Base-by-base conservation (phyloP, 2,888 invertebrate species). In the Chymomyza caudatula region DNA sequence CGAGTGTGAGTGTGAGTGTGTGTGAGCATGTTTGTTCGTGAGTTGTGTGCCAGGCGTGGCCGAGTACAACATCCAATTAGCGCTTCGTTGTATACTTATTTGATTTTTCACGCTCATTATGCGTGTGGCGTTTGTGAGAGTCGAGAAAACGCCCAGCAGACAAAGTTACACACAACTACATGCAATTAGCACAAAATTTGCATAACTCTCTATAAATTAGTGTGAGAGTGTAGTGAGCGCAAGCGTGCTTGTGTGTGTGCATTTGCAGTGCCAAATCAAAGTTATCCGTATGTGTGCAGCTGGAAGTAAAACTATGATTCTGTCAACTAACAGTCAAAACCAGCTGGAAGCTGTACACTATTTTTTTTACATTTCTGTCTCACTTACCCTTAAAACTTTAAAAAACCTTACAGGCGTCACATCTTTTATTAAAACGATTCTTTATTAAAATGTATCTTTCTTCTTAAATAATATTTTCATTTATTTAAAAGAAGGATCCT, bases 41-140 rank as follows among this genome's bases (percentile, higher is more conserved):
- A 60, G 56, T 58, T 65, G 53, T 53, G 52, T 65, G 63, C 61
- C 29, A 4, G 29, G 29, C 29, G 29, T 37, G 29, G 29, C 29
- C 29, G 29, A 37, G 11, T 37, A 11, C 29, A 37, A 37, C 29
- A 37, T 37, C 29, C 29, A 37, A 37, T 37, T 37, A 37, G 49
- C 54, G 43, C 54, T 69, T 71, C 61, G 68, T 23, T 65, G 62
- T 68, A 57, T 67, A 43, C 20, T 66, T 65, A 63, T 73, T 79
- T 79, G 73, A 77, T 76, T 77, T 61, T 75, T 69, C 63, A 66
- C 49, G 60, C 78, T 77, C 63, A 83, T 85, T 85, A 76, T 47
- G 47, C 47, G 47, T 71, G 53, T 58, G 60, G 76, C 60, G 11
- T 37, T 37, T 37, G 29, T 11, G 11, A 60, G 69, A 65, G 69